phyloP scores from a whole-genome alignment of 2,888 invertebrate species.

The Nemurella pictetii region DNA sequence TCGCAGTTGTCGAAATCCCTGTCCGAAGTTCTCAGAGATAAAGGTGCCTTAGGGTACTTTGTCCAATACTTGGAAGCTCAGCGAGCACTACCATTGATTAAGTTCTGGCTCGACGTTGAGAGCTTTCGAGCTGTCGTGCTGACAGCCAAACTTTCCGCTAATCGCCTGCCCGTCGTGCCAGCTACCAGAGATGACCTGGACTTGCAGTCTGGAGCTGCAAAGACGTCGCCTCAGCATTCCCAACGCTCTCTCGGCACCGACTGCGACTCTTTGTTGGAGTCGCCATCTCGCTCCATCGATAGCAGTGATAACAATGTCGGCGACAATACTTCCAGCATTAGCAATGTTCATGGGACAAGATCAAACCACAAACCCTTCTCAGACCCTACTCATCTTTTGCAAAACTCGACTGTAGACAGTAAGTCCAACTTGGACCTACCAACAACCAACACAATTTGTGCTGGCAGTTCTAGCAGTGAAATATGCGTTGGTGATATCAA shows the following conservation, averaged over 20 bases:
- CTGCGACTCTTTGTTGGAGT: constrained; percentile 53
- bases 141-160: constrained; percentile 45
- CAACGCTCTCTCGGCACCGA: constrained; percentile 52
- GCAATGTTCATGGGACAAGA: not conserved
- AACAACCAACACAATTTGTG: not conserved
- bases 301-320: not conserved
- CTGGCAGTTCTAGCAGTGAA: not conserved
- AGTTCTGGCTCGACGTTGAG: constrained; percentile 65
- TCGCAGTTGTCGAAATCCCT: constrained; percentile 76
- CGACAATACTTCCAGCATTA: not conserved
- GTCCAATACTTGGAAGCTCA: constrained; percentile 83
- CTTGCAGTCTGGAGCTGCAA: constrained; percentile 36
- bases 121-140: constrained; percentile 38
- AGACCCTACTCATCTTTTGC: not conserved
- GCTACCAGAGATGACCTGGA: constrained; percentile 41
- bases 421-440: not conserved
- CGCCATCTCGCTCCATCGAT: constrained; percentile 43
- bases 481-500: not conserved
- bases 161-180: constrained; percentile 38
- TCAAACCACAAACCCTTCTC: not conserved
- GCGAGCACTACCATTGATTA: constrained; percentile 65
- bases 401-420: not conserved
- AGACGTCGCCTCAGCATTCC: not conserved
- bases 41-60: constrained; percentile 79
- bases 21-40: constrained; percentile 74